These are phyloP conservation scores for Ifrita kowaldi DNA, from an alignment of 2,113 vertebrate genomes.

Conservation along the genomic window DNA sequence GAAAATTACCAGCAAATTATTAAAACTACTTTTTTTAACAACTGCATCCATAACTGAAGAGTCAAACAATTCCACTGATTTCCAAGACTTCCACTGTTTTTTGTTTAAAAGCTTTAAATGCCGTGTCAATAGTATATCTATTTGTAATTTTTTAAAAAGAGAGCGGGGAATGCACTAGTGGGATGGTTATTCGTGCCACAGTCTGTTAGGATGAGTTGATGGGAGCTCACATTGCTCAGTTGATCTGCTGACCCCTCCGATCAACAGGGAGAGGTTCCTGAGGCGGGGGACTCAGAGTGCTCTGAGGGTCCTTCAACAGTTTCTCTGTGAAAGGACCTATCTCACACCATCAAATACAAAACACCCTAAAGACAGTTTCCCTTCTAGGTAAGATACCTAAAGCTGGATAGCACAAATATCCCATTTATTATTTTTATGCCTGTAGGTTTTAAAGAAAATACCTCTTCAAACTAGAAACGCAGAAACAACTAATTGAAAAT, in stretches of 20 bases:
- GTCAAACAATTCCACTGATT: not conserved
- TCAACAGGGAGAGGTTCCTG: not conserved
- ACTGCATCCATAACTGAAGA: not conserved
- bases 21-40: not conserved
- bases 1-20: not conserved
- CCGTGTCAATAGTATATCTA: not conserved
- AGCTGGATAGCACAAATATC: not conserved
- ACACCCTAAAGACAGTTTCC: not conserved
- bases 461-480: not conserved
- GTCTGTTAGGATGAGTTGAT: not conserved
- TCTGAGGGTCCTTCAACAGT: not conserved
- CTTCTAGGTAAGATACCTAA: not conserved
- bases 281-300: not conserved
- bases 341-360: not conserved
- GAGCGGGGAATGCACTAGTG: accelerated
- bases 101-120: not conserved
- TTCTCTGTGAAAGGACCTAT: not conserved
- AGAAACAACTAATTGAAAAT: not conserved
- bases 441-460: not conserved
- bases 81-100: not conserved
- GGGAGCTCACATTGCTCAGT: not conserved
- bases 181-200: not conserved
- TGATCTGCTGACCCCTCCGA: not conserved
- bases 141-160: not conserved
- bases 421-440: accelerated